phyloP scores from a whole-genome alignment of 2,888 invertebrate species.

The Dendrolimus houi region DNA sequence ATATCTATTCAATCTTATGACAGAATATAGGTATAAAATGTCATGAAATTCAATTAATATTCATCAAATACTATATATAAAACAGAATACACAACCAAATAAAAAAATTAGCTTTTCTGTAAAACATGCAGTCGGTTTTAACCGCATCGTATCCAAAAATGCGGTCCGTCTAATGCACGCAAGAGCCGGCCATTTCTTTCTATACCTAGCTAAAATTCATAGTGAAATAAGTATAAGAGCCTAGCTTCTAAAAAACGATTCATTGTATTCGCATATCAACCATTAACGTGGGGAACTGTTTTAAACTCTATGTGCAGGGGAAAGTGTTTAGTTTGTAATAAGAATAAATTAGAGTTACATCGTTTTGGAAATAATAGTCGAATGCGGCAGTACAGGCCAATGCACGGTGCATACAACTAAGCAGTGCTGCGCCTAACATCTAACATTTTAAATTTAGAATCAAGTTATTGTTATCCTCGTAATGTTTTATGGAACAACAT shows the following conservation, averaged over 20 bases:
- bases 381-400: conserved; percentile 69
- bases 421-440: conserved; percentile 49
- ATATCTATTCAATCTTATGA: too few relatives aligned
- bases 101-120: too few relatives aligned
- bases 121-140: background rate
- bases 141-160: background rate
- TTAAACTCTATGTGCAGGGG: background rate
- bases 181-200: conserved; percentile 59
- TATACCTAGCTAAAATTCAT: conserved; percentile 74
- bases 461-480: conserved; percentile 9
- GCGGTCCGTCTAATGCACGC: background rate
- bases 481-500: background rate
- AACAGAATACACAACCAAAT: too few relatives aligned
- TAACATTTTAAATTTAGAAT: conserved; percentile 11
- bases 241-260: conserved; percentile 60
- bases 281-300: conserved; percentile 1
- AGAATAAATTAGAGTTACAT: conserved; percentile 17
- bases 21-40: too few relatives aligned
- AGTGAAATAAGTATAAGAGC: conserved; percentile 72
- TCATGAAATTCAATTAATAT: too few relatives aligned
- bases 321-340: conserved; percentile 18
- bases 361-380: conserved; percentile 24
- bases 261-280: conserved; percentile 7
- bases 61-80: too few relatives aligned
- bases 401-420: conserved; percentile 76